Evolutionary conservation across 2,113 vertebrate genomes (phyloP).

Genomic region (Murina feae): DNA sequence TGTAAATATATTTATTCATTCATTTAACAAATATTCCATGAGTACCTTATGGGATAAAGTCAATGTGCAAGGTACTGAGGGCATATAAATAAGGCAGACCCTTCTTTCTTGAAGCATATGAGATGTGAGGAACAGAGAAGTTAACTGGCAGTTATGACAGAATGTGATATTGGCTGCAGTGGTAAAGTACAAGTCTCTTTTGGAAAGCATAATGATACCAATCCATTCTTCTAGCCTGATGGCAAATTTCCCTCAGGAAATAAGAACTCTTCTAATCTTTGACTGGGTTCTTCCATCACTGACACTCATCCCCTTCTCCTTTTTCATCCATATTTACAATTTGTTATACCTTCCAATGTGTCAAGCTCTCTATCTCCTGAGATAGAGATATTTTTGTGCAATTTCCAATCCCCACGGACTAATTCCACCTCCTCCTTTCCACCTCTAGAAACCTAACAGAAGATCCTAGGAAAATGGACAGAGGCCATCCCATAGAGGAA

Average conservation of each 20-base stretch:
- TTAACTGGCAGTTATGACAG: not conserved
- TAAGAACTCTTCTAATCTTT: not conserved
- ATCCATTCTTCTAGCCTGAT: not conserved
- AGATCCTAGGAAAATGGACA: not conserved
- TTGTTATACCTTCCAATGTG: not conserved
- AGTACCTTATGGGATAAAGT: not conserved
- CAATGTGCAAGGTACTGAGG: not conserved
- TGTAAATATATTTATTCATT: not conserved
- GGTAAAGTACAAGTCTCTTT: not conserved
- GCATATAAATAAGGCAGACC: not conserved
- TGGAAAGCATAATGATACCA: not conserved
- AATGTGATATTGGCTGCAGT: not conserved
- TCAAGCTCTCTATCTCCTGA: not conserved
- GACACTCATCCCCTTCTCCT: not conserved
- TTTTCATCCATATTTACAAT: not conserved
- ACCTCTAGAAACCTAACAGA: not conserved
- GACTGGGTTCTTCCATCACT: not conserved
- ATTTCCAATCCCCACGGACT: not conserved
- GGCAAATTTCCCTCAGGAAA: not conserved
- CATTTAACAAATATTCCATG: conserved; percentile 4
- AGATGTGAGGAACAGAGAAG: not conserved
- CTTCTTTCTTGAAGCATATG: not conserved
- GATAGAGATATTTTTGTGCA: not conserved
- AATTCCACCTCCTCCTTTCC: not conserved
- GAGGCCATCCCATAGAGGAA: not conserved